Conservation (phyloP, 2,888 invertebrate genomes). For the Amblyteles armatorius region DNA sequence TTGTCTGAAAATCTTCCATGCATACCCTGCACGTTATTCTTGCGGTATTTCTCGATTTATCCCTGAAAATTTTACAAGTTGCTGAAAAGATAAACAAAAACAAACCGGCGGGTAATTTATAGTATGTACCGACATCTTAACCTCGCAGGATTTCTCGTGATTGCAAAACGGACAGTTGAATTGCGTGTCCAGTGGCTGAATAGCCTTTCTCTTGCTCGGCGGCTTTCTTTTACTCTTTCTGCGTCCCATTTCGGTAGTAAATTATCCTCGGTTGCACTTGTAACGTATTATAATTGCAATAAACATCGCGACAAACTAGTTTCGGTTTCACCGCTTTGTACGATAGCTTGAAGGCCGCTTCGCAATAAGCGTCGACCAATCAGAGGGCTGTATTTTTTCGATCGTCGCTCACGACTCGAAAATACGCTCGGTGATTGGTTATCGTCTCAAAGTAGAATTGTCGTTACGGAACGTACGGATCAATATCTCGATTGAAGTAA, state of each 20-base stretch:
- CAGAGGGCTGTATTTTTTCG: not conserved
- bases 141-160: conserved; percentile 99
- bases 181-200: conserved; percentile 96
- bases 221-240: conserved; percentile 99
- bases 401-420: too few relatives aligned
- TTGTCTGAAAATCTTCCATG: conserved; percentile 98
- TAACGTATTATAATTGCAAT: conserved; percentile 7
- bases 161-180: conserved; percentile 99
- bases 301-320: conserved; percentile 33
- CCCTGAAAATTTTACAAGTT: conserved; percentile 89
- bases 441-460: not conserved
- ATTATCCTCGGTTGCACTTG: not conserved
- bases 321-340: conserved; percentile 20
- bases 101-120: conserved; percentile 49
- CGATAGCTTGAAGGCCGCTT: not conserved
- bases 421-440: not conserved
- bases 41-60: conserved; percentile 97
- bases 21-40: conserved; percentile 98
- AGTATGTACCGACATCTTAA: conserved; percentile 94
- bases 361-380: conserved; percentile 10
- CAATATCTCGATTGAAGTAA: not conserved
- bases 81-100: conserved; percentile 5
- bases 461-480: not conserved
- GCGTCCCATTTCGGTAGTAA: conserved; percentile 91
- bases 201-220: conserved; percentile 96